Conservation (phyloP, 1,140 invertebrate species). For the Sarcophaga bullata region DNA sequence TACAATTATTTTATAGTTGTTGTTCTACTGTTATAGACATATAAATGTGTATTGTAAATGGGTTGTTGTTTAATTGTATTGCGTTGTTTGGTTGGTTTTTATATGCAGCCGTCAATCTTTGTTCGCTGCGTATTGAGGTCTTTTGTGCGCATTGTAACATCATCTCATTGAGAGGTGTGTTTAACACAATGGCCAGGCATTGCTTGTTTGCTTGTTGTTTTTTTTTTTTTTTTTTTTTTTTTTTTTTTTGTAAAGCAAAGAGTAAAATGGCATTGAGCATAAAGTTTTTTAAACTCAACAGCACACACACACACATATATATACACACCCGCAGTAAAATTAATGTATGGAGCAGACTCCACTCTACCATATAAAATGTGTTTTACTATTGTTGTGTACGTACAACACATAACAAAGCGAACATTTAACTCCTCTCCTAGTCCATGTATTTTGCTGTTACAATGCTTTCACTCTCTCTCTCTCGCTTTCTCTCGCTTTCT, state of each 20-base stretch:
- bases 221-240: background rate
- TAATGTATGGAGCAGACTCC: background rate
- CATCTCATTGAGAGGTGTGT: conserved; percentile 37
- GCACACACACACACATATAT: too few relatives aligned
- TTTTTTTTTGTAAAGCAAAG: conserved; percentile 1
- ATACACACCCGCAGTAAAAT: background rate
- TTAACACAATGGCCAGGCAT: conserved; percentile 23
- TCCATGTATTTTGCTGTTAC: background rate
- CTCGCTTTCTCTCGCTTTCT: background rate
- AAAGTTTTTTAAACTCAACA: background rate
- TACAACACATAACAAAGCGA: background rate
- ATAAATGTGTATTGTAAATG: too few relatives aligned
- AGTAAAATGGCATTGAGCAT: conserved; percentile 35
- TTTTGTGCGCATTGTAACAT: conserved; percentile 34
- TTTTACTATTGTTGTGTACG: conserved; percentile 13
- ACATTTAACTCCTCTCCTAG: background rate
- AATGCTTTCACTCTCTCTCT: background rate
- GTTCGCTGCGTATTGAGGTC: background rate
- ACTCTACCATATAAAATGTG: background rate
- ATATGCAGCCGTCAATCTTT: conserved; percentile 16
- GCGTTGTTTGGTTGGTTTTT: conserved; percentile 23
- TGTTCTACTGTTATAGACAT: too few relatives aligned
- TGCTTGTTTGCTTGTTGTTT: conserved; percentile 27
- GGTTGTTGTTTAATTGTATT: background rate
- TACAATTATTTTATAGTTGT: too few relatives aligned